Base-by-base conservation (phyloP, 2,113 vertebrate species). In the Muntiacus reevesi region DNA sequence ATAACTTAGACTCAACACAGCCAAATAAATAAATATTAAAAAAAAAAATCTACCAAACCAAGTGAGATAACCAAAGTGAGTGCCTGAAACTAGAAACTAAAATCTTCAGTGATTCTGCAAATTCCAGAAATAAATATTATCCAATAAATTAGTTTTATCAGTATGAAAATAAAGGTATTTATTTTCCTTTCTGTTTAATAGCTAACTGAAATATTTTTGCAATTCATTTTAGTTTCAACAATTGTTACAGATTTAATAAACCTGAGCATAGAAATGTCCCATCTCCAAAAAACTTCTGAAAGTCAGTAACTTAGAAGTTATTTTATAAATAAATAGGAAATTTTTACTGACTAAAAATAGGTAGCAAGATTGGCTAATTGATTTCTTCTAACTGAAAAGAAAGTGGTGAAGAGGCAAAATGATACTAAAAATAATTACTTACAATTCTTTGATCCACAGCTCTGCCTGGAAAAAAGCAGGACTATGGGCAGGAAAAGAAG, bases 391-490 rank as follows among this genome's bases (percentile, higher is more conserved):
- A 95, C 9, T 93, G 55, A 95, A 95, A 97, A 95, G 92, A 33
- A 97, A 95, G 15, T 64, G 11, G 86, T 12, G 5, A 15, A 85
- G 57, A 90, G 94, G 45, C 13, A 52, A 93, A 47, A 89, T 36
- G 57, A 87, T 76, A 96, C 1, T 30, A 33, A 98, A 97, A 25
- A 12, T 25, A 25, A 11, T 21, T 89, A 99, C 99, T 99, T 98
- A 99, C 99, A 99, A 97, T 98, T 99, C 99, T 99, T 99, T 99
- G 98, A 99, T 99, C 99, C 99, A 99, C 9, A 99, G 98, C 67
- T 99, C 99, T 0, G 99, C 99, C 95, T 99, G 99, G 98, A 99
- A 99, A 98, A 99, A 99, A 0, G 99, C 99, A 91, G 98, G 97
- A 86, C 99, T 99, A 94, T 36, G 95, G 95, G 88, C 3, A 1